These are phyloP conservation scores for Ectobius pallidus DNA, from an alignment of 2,888 invertebrate species.

Conservation along the genomic window DNA sequence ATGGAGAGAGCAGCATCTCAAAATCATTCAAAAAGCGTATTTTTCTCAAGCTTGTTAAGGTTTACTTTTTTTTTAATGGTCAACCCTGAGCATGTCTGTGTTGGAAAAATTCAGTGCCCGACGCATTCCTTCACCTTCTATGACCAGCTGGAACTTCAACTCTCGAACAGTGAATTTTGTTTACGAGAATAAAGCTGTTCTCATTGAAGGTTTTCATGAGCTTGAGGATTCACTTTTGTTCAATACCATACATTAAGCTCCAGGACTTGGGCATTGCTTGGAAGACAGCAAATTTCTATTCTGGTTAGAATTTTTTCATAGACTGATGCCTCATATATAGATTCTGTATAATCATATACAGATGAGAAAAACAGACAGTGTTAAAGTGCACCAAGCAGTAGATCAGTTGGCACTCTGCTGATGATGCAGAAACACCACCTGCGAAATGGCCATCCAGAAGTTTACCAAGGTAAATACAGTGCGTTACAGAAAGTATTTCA, in stretches of 20 bases:
- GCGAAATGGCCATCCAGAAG: no score
- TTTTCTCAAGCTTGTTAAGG: neutral
- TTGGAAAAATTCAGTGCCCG: neutral
- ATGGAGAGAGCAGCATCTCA: neutral
- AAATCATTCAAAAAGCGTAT: neutral
- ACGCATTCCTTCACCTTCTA: neutral
- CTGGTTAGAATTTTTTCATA: conserved; percentile 3
- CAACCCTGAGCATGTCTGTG: neutral
- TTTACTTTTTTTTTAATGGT: neutral
- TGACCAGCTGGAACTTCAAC: neutral
- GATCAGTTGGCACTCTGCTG: no score
- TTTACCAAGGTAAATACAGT: no score
- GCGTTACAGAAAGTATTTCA: no score
- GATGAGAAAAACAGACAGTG: conserved; percentile 10
- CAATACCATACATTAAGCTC: neutral
- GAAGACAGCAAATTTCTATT: conserved; percentile 10
- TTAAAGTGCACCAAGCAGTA: neutral
- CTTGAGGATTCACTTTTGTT: neutral
- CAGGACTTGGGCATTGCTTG: neutral
- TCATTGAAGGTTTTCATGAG: neutral
- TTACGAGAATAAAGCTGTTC: no score
- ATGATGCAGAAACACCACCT: no score
- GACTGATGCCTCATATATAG: neutral
- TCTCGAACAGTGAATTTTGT: neutral
- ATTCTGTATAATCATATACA: neutral